These are phyloP conservation scores for Montifringilla adamsi DNA, from an alignment of 2,113 vertebrate genomes.

Conservation along the genomic window DNA sequence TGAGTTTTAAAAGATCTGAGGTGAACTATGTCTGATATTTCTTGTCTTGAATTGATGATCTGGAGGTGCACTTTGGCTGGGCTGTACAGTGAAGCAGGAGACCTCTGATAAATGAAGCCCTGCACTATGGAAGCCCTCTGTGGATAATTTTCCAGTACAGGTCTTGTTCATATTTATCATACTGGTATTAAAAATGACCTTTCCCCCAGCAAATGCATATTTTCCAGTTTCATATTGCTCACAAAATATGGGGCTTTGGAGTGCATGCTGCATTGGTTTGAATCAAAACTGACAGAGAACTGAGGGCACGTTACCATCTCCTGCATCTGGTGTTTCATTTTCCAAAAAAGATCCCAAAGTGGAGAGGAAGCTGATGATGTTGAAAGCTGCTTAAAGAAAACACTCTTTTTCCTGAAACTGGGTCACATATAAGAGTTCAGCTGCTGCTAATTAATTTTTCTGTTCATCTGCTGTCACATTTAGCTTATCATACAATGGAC, in stretches of 20 bases:
- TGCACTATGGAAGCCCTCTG: background rate
- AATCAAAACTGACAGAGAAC: background rate
- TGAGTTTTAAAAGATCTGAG: background rate
- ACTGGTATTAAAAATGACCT: background rate
- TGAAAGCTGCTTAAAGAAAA: background rate
- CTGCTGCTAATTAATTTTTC: slow-evolving; percentile 27
- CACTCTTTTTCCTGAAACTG: background rate
- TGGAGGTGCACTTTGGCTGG: background rate
- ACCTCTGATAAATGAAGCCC: background rate
- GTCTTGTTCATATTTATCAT: background rate
- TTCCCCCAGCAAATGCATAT: background rate
- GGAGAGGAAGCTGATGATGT: background rate
- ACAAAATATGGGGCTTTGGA: background rate
- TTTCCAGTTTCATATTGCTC: background rate
- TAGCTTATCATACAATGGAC: background rate
- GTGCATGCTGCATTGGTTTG: background rate
- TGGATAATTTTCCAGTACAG: background rate
- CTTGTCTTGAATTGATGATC: background rate
- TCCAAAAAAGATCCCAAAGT: background rate
- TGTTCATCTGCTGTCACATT: background rate
- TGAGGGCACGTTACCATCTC: background rate
- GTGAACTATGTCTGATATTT: background rate
- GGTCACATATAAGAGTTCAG: background rate
- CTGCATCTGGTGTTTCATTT: background rate
- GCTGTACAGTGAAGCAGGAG: background rate